Evolutionary conservation across 2,888 invertebrate species (phyloP).

Genomic region (Apeira syringaria): DNA sequence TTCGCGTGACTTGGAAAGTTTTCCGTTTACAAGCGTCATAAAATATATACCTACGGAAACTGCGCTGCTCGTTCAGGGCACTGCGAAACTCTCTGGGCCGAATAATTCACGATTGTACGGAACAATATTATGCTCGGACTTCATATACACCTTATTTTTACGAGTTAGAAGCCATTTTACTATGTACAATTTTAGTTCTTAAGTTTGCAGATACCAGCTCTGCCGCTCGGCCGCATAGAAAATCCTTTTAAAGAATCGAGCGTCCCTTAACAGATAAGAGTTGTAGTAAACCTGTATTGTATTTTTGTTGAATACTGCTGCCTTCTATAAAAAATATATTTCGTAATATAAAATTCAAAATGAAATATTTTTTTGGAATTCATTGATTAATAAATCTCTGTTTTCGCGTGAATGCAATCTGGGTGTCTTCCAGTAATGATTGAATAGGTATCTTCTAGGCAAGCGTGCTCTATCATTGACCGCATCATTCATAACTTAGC

Average conservation of each 20-base stretch:
- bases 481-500: too few relatives aligned
- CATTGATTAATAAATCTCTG: too few relatives aligned
- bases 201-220: slow-evolving; percentile 23
- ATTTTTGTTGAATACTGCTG: too few relatives aligned
- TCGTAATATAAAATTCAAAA: too few relatives aligned
- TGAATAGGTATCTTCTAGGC: too few relatives aligned
- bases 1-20: slow-evolving; percentile 50
- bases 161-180: slow-evolving; percentile 13
- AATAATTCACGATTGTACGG: slow-evolving; percentile 55
- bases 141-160: slow-evolving; percentile 9
- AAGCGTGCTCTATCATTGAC: too few relatives aligned
- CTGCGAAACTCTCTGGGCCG: slow-evolving; percentile 54
- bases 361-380: too few relatives aligned
- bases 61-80: slow-evolving; percentile 41
- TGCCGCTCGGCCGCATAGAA: slow-evolving; percentile 32
- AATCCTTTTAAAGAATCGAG: slow-evolving; percentile 34
- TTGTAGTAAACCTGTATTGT: slow-evolving; percentile 23
- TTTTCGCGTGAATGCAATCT: too few relatives aligned
- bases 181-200: slow-evolving; percentile 5
- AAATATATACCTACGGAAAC: slow-evolving; percentile 52
- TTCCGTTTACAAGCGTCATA: slow-evolving; percentile 52
- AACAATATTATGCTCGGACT: slow-evolving; percentile 36
- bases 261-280: slow-evolving; percentile 25
- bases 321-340: too few relatives aligned
- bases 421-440: too few relatives aligned